Evolutionary conservation across 2,113 vertebrate genomes (phyloP), one percentile per base, ranked within the genome.

Genomic region (Anser brachyrhynchus): DNA sequence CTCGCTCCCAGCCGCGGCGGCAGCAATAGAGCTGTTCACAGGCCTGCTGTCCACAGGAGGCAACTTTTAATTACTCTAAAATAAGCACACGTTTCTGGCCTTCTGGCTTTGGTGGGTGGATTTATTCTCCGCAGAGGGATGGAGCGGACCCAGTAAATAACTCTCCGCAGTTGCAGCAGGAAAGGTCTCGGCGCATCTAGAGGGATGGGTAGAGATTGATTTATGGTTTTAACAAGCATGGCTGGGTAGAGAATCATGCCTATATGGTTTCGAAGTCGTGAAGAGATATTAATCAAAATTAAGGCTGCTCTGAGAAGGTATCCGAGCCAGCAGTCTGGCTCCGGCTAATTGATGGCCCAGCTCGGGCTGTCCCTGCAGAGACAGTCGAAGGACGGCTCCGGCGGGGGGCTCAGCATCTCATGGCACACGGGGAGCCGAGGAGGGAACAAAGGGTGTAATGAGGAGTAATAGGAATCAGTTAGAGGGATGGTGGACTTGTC

Each of bases 281-380:
- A 92, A 90, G 92, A 95, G 89, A 96, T 95, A 98, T 98, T 97
- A 91, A 98, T 98, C 96, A 97, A 97, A 98, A 98, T 98, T 97
- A 98, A 97, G 86, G 87, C 89, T 95, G 91, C 84, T 96, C 66
- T 75, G 62, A 96, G 94, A 90, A 59, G 62, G 84, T 65, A 85
- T 94, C 92, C 1, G 49, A 97, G 96, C 96, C 92, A 76, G 84
- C 33, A 86, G 94, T 96, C 93, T 5, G 78, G 85, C 79, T 88
- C 94, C 81, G 54, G 73, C 85, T 97, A 97, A 97, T 92, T 97
- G 96, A 97, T 97, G 82, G 78, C 91, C 92, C 59, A 97, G 69
- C 91, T 92, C 67, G 70, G 79, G 83, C 80, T 80, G 76, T 89
- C 96, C 95, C 78, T 83, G 76, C 65, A 66, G 95, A 93, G 83